A percentile compares a stretch with the other conserved stretches of the same genome.
Conservation (phyloP, 1,140 invertebrate species). For the Neodiprion fabricii region DNA sequence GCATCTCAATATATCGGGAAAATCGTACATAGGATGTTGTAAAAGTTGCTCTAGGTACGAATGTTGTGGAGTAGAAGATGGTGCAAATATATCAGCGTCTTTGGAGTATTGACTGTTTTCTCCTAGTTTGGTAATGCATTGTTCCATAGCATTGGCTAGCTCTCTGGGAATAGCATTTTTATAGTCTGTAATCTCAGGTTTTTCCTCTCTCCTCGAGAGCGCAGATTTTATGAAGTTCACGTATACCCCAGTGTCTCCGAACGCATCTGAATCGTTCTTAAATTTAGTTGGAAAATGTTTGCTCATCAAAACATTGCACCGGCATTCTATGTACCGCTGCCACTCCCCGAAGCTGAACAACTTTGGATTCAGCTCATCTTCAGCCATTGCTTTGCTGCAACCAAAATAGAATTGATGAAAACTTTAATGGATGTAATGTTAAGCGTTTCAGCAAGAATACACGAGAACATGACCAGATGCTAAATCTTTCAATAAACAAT, state of each 20-base stretch:
- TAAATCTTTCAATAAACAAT: too few relatives aligned
- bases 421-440: too few relatives aligned
- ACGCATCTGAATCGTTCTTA: constrained; percentile 40
- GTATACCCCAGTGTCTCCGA: constrained; percentile 39
- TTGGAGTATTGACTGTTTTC: constrained; percentile 24
- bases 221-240: constrained; percentile 42
- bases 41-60: constrained; percentile 49
- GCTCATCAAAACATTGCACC: constrained; percentile 60
- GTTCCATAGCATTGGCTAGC: constrained; percentile 31
- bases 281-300: constrained; percentile 64
- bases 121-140: constrained; percentile 39
- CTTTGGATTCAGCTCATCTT: constrained; percentile 39
- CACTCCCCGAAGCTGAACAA: constrained; percentile 70
- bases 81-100: constrained; percentile 37
- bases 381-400: constrained; percentile 40
- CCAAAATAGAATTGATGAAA: constrained; percentile 15
- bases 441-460: too few relatives aligned
- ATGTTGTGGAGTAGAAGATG: constrained; percentile 50
- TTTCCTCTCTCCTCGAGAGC: constrained; percentile 33
- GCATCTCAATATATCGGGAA: constrained; percentile 41
- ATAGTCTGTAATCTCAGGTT: constrained; percentile 16
- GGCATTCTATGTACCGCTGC: constrained; percentile 68
- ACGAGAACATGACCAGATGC: too few relatives aligned
- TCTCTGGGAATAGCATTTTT: constrained; percentile 34
- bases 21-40: constrained; percentile 35